A percentile compares a stretch with the other conserved stretches of the same genome.
phyloP scores from a whole-genome alignment of 2,888 invertebrate species.

The Limenitis camilla region DNA sequence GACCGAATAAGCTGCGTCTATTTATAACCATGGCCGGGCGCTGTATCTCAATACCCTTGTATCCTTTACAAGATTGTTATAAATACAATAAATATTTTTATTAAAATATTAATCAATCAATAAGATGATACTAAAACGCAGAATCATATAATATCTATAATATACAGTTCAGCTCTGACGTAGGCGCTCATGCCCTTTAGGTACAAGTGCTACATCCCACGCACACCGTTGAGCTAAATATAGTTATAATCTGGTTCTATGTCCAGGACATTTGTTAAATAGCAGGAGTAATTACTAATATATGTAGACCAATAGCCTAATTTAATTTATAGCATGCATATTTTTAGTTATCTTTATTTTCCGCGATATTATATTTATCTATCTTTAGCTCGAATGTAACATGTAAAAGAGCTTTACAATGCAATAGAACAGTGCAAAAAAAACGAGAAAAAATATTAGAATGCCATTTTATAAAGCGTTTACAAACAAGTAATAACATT shows the following conservation, averaged over 20 bases:
- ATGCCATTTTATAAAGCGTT: neutral
- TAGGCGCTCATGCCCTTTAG: constrained; percentile 59
- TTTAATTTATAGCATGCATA: neutral
- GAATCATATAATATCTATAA: constrained; percentile 17
- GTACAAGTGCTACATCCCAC: constrained; percentile 38
- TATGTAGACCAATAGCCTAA: too few relatives aligned
- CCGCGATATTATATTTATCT: too few relatives aligned
- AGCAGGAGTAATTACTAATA: neutral
- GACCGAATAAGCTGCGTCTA: constrained; percentile 5
- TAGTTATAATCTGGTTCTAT: constrained; percentile 14
- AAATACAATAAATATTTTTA: too few relatives aligned
- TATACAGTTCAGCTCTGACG: constrained; percentile 41
- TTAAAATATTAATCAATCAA: neutral
- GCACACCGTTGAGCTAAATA: constrained; percentile 29
- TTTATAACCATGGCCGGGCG: constrained; percentile 12
- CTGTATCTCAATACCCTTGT: neutral
- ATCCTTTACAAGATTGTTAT: too few relatives aligned
- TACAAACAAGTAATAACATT: constrained; percentile 46
- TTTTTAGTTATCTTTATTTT: too few relatives aligned
- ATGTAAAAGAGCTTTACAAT: neutral
- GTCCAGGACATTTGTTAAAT: neutral
- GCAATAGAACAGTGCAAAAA: neutral
- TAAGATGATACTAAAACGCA: constrained; percentile 3
- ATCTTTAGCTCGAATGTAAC: too few relatives aligned
- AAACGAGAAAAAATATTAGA: too few relatives aligned